Conservation (phyloP, 2,888 invertebrate genomes). For the Cephus rjabovi region DNA sequence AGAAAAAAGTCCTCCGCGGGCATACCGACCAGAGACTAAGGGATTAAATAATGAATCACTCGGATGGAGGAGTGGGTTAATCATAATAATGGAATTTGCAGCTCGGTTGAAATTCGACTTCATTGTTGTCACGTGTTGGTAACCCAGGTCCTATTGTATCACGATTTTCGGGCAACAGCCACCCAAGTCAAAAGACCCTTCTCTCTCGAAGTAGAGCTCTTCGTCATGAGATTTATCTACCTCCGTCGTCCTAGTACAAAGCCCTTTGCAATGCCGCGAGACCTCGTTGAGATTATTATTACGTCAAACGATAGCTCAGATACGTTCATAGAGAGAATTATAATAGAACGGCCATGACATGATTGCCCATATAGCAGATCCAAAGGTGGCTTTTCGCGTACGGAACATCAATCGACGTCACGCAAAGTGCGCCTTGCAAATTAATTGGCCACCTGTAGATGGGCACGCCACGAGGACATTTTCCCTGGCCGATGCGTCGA, state of each 20-base stretch:
- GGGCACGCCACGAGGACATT: slow-evolving; percentile 26
- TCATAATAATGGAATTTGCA: background rate
- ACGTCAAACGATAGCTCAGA: background rate
- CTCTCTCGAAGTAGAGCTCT: background rate
- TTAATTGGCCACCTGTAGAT: slow-evolving; percentile 59
- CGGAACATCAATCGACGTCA: slow-evolving; percentile 53
- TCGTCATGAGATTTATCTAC: background rate
- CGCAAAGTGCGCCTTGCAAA: slow-evolving; percentile 48
- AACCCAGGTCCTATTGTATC: background rate
- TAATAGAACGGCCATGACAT: background rate
- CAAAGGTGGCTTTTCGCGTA: slow-evolving; percentile 20
- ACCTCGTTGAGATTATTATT: background rate
- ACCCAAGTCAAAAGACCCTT: background rate
- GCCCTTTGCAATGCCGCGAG: background rate
- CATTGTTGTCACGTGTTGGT: background rate
- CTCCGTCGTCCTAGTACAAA: background rate
- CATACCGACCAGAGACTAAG: background rate
- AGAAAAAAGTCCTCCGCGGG: background rate
- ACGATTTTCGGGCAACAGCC: background rate
- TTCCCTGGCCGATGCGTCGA: slow-evolving; percentile 37
- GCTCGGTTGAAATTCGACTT: background rate
- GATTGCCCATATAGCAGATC: background rate
- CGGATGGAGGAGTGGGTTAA: background rate
- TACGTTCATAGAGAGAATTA: background rate
- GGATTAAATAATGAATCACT: slow-evolving; percentile 10